phyloP scores from a whole-genome alignment of 2,888 invertebrate species.

The Rhorus exstirpatorius region DNA sequence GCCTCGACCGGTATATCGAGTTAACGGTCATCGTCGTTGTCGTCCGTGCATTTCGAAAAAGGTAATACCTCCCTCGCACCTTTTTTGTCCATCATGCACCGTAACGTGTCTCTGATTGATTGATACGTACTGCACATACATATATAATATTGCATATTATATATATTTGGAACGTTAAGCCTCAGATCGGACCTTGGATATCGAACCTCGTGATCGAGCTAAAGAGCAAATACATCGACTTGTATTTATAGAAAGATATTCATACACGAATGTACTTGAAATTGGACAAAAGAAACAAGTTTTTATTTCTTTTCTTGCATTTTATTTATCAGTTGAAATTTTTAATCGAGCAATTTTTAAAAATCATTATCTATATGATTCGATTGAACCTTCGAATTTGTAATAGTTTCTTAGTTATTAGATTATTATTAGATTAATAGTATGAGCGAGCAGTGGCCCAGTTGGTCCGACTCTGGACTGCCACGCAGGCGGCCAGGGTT shows the following conservation, averaged over 20 bases:
- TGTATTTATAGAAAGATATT: not conserved
- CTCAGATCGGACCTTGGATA: slow-evolving; percentile 36
- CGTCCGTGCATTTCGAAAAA: slow-evolving; percentile 60
- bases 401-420: too few species aligned
- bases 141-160: too few species aligned
- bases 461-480: too few species aligned
- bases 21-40: slow-evolving; percentile 64
- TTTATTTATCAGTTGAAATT: too few species aligned
- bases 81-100: slow-evolving; percentile 56
- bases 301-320: too few species aligned
- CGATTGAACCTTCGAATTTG: too few species aligned
- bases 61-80: slow-evolving; percentile 51
- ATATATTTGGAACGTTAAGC: slow-evolving; percentile 20
- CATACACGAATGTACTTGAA: not conserved
- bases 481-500: too few species aligned
- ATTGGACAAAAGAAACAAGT: too few species aligned
- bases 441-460: too few species aligned
- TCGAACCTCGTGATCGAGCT: slow-evolving; percentile 36
- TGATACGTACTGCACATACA: slow-evolving; percentile 6
- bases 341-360: too few species aligned
- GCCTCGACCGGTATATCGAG: slow-evolving; percentile 51
- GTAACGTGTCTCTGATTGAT: slow-evolving; percentile 51
- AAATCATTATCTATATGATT: too few species aligned
- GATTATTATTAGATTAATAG: too few species aligned
- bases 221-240: slow-evolving; percentile 24